A percentile compares a stretch with the other conserved stretches of the same genome.
Evolutionary conservation across 1,140 invertebrate species (phyloP).

Genomic region (Formica exsecta): DNA sequence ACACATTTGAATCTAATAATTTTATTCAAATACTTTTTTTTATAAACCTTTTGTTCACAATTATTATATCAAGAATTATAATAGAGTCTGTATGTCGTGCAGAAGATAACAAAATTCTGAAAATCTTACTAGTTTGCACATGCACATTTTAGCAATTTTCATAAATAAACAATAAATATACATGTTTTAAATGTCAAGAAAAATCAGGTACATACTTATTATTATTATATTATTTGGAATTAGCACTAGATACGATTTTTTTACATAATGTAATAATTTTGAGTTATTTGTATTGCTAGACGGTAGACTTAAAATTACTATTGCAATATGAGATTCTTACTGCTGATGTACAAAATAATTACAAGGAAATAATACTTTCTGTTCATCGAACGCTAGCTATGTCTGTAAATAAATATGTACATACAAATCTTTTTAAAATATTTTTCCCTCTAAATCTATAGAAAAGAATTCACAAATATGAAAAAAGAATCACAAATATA

Average conservation of each 20-base stretch:
- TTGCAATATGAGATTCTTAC: conserved; percentile 6
- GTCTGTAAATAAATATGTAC: conserved; percentile 18
- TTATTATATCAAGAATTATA: conserved; percentile 21
- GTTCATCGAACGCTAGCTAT: background rate
- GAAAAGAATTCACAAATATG: background rate
- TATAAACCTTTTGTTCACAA: conserved; percentile 10
- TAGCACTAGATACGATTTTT: background rate
- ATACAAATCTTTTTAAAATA: conserved; percentile 27
- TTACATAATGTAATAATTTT: conserved; percentile 33
- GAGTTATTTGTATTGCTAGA: conserved; percentile 25
- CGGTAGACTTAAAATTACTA: conserved; percentile 16
- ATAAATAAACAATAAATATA: conserved; percentile 74
- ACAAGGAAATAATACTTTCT: conserved; percentile 51
- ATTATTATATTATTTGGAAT: conserved; percentile 5
- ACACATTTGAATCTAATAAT: conserved; percentile 28
- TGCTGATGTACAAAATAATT: conserved; percentile 47
- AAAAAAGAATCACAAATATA: background rate
- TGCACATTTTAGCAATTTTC: conserved; percentile 46
- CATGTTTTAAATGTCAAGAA: conserved; percentile 58
- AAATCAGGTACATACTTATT: conserved; percentile 71
- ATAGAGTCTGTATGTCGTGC: background rate
- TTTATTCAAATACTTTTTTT: conserved; percentile 58
- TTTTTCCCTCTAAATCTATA: conserved; percentile 12
- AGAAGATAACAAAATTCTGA: conserved; percentile 9
- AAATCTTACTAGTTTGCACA: background rate